Base-by-base conservation (phyloP, 2,113 vertebrate genomes). In the Zapornia atra region DNA sequence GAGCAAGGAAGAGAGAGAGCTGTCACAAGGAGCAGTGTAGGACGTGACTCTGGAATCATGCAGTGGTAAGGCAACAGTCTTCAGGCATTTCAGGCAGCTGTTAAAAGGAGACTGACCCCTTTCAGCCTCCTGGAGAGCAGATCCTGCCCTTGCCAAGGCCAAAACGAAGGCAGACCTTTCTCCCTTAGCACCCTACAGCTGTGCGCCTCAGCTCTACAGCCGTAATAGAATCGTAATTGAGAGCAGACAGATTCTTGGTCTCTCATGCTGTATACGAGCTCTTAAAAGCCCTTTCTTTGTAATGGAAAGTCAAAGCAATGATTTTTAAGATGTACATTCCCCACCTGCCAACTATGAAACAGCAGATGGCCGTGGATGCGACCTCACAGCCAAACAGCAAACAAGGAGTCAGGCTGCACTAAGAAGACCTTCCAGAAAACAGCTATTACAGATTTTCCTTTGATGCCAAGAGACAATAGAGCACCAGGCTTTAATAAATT, bases 401-500 rank as follows among this genome's bases (percentile, higher is more conserved):
- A 34, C 0, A 3, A 83, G 86, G 68, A 93, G 57, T 50, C 59
- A 33, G 77, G 36, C 85, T 73, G 71, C 3, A 7, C 82, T 44
- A 56, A 92, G 66, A 68, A 63, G 85, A 48, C 70, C 90, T 82
- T 88, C 85, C 90, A 93, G 82, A 93, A 90, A 96, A 78, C 68
- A 92, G 79, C 93, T 71, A 83, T 88, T 78, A 64, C 10, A 64
- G 42, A 68, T 81, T 64, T 70, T 80, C 36, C 56, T 70, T 69
- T 66, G 82, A 79, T 81, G 78, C 96, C 95, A 90, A 81, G 79
- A 94, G 56, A 83, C 96, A 92, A 83, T 24, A 86, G 79, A 92
- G 92, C 83, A 96, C 84, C 5, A 11, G 73, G 82, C 82, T 96
- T 92, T 95, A 97, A 94, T 88, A 93, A 83, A 95, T 88, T 81